Conservation (phyloP, 2,888 invertebrate species). For the Carpatolechia fugitivella region DNA sequence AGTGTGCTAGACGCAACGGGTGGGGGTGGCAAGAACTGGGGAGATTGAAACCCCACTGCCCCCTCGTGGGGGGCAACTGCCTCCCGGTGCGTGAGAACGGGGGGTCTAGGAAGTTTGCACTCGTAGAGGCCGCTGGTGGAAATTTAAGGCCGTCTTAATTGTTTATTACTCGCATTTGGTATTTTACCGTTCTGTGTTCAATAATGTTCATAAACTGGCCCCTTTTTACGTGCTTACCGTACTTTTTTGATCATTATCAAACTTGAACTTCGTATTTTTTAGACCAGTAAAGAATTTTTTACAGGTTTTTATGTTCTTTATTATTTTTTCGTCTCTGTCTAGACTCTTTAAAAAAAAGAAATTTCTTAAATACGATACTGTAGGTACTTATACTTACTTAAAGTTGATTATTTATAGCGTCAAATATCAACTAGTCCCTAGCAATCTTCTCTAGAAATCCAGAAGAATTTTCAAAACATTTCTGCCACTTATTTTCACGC, state of each 20-base stretch:
- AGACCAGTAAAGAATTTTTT: neutral
- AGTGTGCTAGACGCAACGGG: slow-evolving; percentile 58
- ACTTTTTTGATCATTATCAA: neutral
- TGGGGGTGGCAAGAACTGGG: slow-evolving; percentile 24
- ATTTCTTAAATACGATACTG: too few species aligned
- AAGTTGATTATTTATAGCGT: too few species aligned
- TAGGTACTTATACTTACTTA: too few species aligned
- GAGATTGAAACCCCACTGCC: neutral
- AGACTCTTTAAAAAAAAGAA: too few species aligned
- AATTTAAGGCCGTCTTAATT: slow-evolving; percentile 16
- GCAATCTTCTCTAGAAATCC: too few species aligned
- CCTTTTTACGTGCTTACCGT: neutral
- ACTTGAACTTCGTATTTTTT: neutral
- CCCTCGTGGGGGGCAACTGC: slow-evolving; percentile 19
- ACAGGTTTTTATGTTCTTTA: too few species aligned
- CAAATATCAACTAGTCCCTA: too few species aligned
- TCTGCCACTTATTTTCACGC: slow-evolving; percentile 38
- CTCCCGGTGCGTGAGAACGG: slow-evolving; percentile 35
- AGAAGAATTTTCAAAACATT: slow-evolving; percentile 19
- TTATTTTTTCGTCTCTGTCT: too few species aligned
- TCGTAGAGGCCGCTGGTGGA: slow-evolving; percentile 40
- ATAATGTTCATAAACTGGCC: neutral
- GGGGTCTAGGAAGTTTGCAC: slow-evolving; percentile 52
- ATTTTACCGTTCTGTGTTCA: neutral
- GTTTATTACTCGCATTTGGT: slow-evolving; percentile 12